Base-by-base conservation (phyloP, 2,888 invertebrate species). In the Schizaphis graminum region DNA sequence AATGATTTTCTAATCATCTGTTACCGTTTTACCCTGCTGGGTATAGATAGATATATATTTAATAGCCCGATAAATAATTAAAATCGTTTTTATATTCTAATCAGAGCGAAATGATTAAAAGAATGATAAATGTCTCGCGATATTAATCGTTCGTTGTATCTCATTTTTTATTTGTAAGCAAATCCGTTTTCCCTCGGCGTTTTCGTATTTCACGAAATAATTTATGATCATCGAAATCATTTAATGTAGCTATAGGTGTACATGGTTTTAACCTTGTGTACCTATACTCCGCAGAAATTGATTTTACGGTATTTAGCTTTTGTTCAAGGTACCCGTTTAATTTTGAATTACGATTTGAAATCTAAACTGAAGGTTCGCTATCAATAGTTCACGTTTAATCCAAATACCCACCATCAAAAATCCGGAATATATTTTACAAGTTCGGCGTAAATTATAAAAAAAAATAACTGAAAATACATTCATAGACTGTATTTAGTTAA, bases 41-140 rank as follows among this genome's bases (percentile, higher is more conserved):
- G 49, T 47, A 28, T 47, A 53, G 35, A 56, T 41, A 88, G 8
- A 10, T 89, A 61, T 28, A 28, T 61, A 67, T n/a, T 21, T n/a
- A n/a, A 8, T 35, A n/a, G 28, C 13, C n/a, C 26, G n/a, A 13
- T 41, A 28, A 77, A 92, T 92, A 92, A 88, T 88, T 92, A 92
- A 49, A 89, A 92, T 35, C 41, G 77, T 61, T 87, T 87, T 35
- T 49, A n/a, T 47, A 35, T 91, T 67, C 53, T 86, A 93, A 93
- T 93, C 88, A 89, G 92, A 93, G 67, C 92, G 92, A 93, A 93
- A 93, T 89, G 89, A 93, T 93, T 92, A 88, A 67, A 47, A 13
- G 4, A 61, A 53, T 88, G 56, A 21, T 49, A 16, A 57, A 89
- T 89, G 26, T 61, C 77, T 77, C n/a, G n/a, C 24, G 21, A 67